These are phyloP conservation scores for Setipinna tenuifilis DNA, from an alignment of 2,797 vertebrate genomes.

Conservation along the genomic window DNA sequence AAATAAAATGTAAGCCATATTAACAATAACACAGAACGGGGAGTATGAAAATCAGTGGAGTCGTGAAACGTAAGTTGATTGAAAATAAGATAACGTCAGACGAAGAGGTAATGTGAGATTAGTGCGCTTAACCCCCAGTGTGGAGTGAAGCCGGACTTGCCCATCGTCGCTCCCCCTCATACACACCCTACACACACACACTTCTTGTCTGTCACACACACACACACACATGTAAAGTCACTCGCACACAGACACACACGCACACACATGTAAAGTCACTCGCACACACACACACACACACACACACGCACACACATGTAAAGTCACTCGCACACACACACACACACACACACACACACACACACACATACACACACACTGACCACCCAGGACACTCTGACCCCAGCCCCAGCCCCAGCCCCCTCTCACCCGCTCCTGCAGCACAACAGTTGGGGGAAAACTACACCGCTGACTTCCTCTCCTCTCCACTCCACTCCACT, in stretches of 20 bases:
- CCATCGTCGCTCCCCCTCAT: background rate
- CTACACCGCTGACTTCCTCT: slow-evolving; percentile 70
- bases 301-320: background rate
- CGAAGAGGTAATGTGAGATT: slow-evolving; percentile 59
- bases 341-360: slow-evolving; percentile 48
- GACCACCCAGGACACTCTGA: slow-evolving; percentile 57
- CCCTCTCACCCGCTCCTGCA: slow-evolving; percentile 71
- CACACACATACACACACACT: slow-evolving; percentile 17
- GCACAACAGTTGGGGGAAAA: slow-evolving; percentile 70
- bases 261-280: no score
- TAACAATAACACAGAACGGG: slow-evolving; percentile 68
- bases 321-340: background rate
- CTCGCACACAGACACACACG: no score
- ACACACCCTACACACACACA: no score
- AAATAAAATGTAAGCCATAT: slow-evolving; percentile 68
- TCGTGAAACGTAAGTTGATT: slow-evolving; percentile 53
- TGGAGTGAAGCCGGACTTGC: slow-evolving; percentile 33
- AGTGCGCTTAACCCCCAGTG: slow-evolving; percentile 65
- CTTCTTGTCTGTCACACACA: no score
- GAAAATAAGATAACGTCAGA: slow-evolving; percentile 47
- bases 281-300: background rate
- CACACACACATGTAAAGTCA: no score
- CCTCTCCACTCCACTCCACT: slow-evolving; percentile 35
- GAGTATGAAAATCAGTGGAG: slow-evolving; percentile 58
- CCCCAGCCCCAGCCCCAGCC: slow-evolving; percentile 69